Evolutionary conservation across 2,888 invertebrate genomes (phyloP), one percentile per base, ranked within the genome.

Genomic region (Andrena flavipes): DNA sequence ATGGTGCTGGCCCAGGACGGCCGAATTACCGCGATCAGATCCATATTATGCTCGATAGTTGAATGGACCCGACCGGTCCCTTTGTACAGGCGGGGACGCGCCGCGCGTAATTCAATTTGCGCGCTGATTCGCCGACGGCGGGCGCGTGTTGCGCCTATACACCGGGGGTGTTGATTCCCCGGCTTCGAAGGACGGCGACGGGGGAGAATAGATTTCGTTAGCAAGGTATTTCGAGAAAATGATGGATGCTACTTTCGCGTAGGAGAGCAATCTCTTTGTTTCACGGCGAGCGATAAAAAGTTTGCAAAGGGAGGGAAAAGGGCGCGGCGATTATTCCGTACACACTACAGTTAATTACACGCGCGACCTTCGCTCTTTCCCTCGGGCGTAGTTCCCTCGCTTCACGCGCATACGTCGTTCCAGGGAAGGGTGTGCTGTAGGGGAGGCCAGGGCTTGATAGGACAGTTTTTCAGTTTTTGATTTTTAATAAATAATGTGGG

Each of bases 301-400:
- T 42, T 42, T 6, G 3, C 1, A 8, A 33, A 23, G 63, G 20
- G 35, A 49, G 29, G 49, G 29, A 69, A 69, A 20, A 26, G 23
- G 69, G 54, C 59, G 16, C n/a, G 51, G 49, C 62, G 48, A 26
- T 79, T 63, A 49, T 75, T 62, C 51, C 29, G 59, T 54, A 35
- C 72, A 68, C 23, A 59, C 59, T 54, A 70, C 63, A 2, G 71
- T 62, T 80, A 77, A 80, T 71, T 77, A 62, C 70, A 23, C 72
- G 60, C 13, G 8, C 51, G 70, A 26, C 62, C 49, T 64, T 49
- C 64, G 20, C 26, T 42, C 62, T 23, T 54, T 23, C 16, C 54
- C 48, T 48, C 23, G 16, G 42, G 26, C 26, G 49, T 23, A 77
- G 48, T 60, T 59, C 23, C n/a, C 16, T 10, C 65, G 56, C 30